Base-by-base conservation (phyloP, 1,140 invertebrate genomes). In the Batillaria attramentaria region DNA sequence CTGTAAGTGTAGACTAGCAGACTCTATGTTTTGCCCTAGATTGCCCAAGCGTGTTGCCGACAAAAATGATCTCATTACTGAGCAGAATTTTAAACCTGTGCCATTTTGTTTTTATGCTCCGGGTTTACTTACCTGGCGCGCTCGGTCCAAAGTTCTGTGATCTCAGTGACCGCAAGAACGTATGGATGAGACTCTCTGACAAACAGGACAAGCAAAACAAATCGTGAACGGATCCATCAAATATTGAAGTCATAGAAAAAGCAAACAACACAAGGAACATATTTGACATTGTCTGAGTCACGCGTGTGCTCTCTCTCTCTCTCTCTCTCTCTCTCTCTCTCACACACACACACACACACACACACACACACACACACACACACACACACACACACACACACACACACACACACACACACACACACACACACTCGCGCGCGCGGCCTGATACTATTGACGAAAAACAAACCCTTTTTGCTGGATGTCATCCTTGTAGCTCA, bases 401-500 rank as follows among this genome's bases (percentile, higher is more conserved):
- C 41, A 2, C n/a, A 70, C 37, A 20, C 39, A 70, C 57, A 41
- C 37, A 70, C 39, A 39, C 37, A n/a, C 37, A 39, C 10, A 41
- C 39, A 41, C 35, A 39, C 41, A 41, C 13, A 41, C 13, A n/a
- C 35, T 37, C 41, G 35, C 33, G 39, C 33, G 18, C 3, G 1
- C 50, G 1, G 50, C 18, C 18, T 20, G n/a, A 1, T 20, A 54
- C 18, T 18, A 54, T 20, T 20, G 50, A 54, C 18, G 1, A 54
- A 54, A n/a, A 2, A 1, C 18, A 5, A 79, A 88, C 87, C 85
- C 84, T 42, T 76, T 72, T 68, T 39, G 43, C 77, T 88, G 87
- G n/a, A 83, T 82, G 35, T 87, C 77, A 10, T 79, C 84, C 28
- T 86, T 79, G 68, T 84, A 87, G 0, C 84, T 86, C 62, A 89